Evolutionary conservation across 2,797 vertebrate species (phyloP), one percentile per base, ranked within the genome.

Genomic region (Intellagama lesueurii): DNA sequence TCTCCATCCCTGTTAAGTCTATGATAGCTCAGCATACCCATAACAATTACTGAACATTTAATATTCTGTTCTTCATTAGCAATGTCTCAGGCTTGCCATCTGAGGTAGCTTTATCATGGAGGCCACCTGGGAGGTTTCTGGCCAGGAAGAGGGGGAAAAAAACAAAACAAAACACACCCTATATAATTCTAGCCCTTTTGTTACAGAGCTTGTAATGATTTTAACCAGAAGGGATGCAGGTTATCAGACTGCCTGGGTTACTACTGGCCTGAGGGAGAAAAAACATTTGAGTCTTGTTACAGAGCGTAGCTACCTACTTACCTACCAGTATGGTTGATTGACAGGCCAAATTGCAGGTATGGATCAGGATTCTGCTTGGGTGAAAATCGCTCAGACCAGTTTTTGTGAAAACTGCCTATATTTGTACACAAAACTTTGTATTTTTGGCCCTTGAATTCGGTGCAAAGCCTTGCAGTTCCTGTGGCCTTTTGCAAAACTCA

Each of bases 1-100:
- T 90, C 93, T 93, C 81, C 35, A 82, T 91, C 87, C 52, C 60
- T 14, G 40, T 87, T 89, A 92, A 89, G 26, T 73, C 75, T 8
- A 47, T 24, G 49, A 79, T 47, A 5, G 73, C 84, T 49, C 80
- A 32, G 73, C 86, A 49, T n/a, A 90, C 56, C 30, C 69, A 78
- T 49, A 90, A 88, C 44, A 93, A 64, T n/a, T 87, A 81, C 32
- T 0, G 73, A 2, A 0, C 12, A 35, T 90, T 92, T 86, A 92
- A 89, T 86, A 83, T 85, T 91, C 88, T 93, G 5, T 0, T 89
- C 49, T 92, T 91, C 68, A 78, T 91, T 83, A 90, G 32, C 6
- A 30, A 7, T 30, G 22, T 11, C 90, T 88, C 89, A 11, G 7
- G 88, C 35, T 68, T 85, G 76, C 75, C 88, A 14, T 47, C 35